Evolutionary conservation across 2,888 invertebrate genomes (phyloP).

Genomic region (Teleiodes luculella): DNA sequence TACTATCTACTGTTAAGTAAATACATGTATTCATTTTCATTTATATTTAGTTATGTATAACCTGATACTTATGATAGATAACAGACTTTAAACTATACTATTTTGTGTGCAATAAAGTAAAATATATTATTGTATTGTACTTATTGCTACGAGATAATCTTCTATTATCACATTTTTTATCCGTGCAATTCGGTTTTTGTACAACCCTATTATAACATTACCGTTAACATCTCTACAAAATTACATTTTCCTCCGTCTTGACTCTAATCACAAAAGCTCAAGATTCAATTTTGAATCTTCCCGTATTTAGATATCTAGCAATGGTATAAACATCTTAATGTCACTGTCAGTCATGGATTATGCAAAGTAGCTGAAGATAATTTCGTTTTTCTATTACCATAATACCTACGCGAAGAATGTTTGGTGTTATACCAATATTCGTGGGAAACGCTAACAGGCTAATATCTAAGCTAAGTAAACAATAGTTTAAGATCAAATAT

Average conservation of each 20-base stretch:
- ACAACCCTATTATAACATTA: constrained; percentile 46
- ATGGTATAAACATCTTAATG: constrained; percentile 59
- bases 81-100: too few species aligned
- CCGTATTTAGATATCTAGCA: constrained; percentile 10
- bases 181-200: too few species aligned
- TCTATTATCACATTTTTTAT: too few species aligned
- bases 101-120: too few species aligned
- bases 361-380: constrained; percentile 62
- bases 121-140: too few species aligned
- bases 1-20: too few species aligned
- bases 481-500: too few species aligned
- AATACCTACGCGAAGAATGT: constrained; percentile 58
- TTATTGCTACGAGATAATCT: too few species aligned
- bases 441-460: constrained; percentile 62
- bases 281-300: constrained; percentile 16
- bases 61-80: too few species aligned
- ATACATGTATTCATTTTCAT: too few species aligned
- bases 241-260: constrained; percentile 11
- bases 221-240: constrained; percentile 42
- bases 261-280: constrained; percentile 26
- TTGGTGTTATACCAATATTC: constrained; percentile 59
- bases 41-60: too few species aligned
- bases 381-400: constrained; percentile 64
- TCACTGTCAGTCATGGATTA: constrained; percentile 64
- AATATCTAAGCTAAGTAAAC: too few species aligned